Evolutionary conservation across 1,140 invertebrate species (phyloP), one percentile per base, ranked within the genome.

Genomic region (Himalopsyche phryganea): DNA sequence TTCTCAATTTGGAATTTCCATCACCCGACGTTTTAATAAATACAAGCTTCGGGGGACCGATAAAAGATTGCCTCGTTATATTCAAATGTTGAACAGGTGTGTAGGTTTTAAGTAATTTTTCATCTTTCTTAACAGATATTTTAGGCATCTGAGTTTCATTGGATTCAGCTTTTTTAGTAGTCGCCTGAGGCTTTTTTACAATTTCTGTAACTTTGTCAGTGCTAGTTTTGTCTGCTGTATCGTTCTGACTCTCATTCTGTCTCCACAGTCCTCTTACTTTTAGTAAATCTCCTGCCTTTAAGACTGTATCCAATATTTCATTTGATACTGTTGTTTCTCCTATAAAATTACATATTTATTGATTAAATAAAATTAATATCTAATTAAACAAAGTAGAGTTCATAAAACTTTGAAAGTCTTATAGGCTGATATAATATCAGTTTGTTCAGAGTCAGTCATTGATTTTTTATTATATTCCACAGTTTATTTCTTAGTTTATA

Each of bases 301-400:
- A 66, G 1, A 91, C 88, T 50, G 83, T 85, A 65, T 89, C 87
- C 41, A 92, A 68, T 19, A 91, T 87, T 67, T 90, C 88, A 71
- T 91, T 90, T 51, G 87, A 89, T 6, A 92, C 89, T 14, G 89
- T 92, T 19, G 89, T 88, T 75, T 92, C 89, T 1, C 89, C 89
- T 71, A 56, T 32, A 72, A 69, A 15, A 41, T n/a, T 6, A 38
- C 17, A 17, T 13, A 38, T 13, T 1, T 28, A 32, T 6, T 20
- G 11, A 20, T 9, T 45, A 1, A n/a, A n/a, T n/a, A n/a, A n/a
- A n/a, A n/a, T n/a, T n/a, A n/a, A n/a, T n/a, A n/a, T n/a, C n/a
- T 35, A 35, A n/a, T 35, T 35, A 35, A 7, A 7, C 6, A 35
- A 35, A 7, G 6, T 35, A 7, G n/a, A 35, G 33, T 35, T 35